Base-by-base conservation (phyloP, 1,140 invertebrate genomes). In the Panulirus ornatus region DNA sequence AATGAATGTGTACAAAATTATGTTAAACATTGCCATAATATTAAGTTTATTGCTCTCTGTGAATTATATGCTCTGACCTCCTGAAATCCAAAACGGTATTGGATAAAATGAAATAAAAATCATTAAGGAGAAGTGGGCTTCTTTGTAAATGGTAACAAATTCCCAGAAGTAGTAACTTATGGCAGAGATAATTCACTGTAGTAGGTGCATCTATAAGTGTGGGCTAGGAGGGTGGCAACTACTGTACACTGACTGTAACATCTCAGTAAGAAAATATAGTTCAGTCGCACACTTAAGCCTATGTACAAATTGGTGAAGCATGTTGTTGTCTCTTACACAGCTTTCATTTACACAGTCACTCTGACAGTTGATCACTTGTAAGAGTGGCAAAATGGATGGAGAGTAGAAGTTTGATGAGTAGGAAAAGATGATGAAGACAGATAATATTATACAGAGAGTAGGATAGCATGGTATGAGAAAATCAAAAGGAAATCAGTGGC, bases 251-350 rank as follows among this genome's bases (percentile, higher is more conserved):
- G 47, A 81, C 58, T 58, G 78, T 81, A 81, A 81, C 78, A 58
- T 58, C 36, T 81, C 51, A 58, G 78, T 81, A 81, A 58, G 78
- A 81, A 81, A 81, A 81, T 81, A 81, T 81, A 75, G 78, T 54
- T 81, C 51, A 36, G 78, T 58, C 27, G 30, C 78, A 81, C 78
- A 58, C 78, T 58, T 30, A 66, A 66, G 58, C 14, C 78, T 81
- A 81, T 81, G 78, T 81, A 81, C 78, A 81, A 8, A 54, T 47
- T 58, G 58, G 58, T 34, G 78, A 51, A 58, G 78, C 51, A 81
- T 54, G 8, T 36, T 34, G 44, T 40, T 51, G 11, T 19, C 47
- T 19, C 47, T 79, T 27, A 30, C n/a, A 27, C 42, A 78, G 16
- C 76, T 34, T 38, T 36, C 78, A 38, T 58, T 5, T 51, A 30